Evolutionary conservation across 2,113 vertebrate genomes (phyloP).

Genomic region (Ailurus styani): DNA sequence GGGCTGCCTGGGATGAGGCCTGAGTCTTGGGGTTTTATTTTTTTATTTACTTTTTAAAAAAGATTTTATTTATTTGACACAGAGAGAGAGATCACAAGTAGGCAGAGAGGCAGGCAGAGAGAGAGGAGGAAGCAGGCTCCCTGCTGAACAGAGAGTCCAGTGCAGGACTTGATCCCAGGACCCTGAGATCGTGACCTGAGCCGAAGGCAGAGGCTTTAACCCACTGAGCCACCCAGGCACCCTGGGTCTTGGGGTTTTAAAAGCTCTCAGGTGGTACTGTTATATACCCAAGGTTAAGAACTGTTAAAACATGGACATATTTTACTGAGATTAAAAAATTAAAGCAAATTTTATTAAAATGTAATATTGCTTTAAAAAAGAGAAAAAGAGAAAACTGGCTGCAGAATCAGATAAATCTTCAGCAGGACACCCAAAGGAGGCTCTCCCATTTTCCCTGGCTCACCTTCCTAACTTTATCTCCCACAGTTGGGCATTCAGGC

Average conservation of each 20-base stretch:
- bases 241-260: neutral
- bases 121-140: too few relatives aligned
- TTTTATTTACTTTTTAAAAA: too few relatives aligned
- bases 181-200: too few relatives aligned
- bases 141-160: too few relatives aligned
- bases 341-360: neutral
- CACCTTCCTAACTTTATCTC: neutral
- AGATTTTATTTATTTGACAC: too few relatives aligned
- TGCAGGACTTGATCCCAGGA: too few relatives aligned
- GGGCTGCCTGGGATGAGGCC: neutral
- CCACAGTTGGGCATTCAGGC: neutral
- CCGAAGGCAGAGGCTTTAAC: too few relatives aligned
- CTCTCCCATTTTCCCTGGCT: neutral
- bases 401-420: neutral
- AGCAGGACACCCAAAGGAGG: too few relatives aligned
- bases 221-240: too few relatives aligned
- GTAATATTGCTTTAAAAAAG: neutral
- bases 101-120: too few relatives aligned
- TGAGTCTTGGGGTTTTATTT: neutral
- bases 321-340: constrained; percentile 6
- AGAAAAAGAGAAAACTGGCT: neutral
- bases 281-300: neutral
- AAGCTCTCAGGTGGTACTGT: neutral
- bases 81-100: too few relatives aligned
- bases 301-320: neutral